These are phyloP conservation scores for Takifugu flavidus DNA, from an alignment of 2,113 vertebrate genomes.

Conservation along the genomic window DNA sequence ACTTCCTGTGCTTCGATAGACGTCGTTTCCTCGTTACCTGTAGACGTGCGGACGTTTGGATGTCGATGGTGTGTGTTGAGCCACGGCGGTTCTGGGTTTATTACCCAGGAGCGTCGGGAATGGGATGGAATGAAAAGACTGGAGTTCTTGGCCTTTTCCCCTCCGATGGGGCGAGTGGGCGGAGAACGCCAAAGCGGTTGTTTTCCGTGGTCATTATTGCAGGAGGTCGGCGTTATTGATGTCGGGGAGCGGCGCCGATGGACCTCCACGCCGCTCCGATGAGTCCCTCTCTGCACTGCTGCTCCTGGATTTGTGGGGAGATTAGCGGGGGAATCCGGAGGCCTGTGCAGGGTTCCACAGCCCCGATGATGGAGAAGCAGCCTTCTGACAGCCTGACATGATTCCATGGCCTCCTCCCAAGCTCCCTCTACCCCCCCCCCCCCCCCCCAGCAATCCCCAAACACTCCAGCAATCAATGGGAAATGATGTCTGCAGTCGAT, in stretches of 20 bases:
- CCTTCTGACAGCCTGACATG: slow-evolving; percentile 63
- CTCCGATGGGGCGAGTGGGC: slow-evolving; percentile 24
- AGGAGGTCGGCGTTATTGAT: slow-evolving; percentile 57
- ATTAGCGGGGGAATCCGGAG: slow-evolving; percentile 29
- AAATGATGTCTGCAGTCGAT: slow-evolving; percentile 80
- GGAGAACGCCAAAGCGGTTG: slow-evolving; percentile 46
- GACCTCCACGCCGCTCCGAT: slow-evolving; percentile 48
- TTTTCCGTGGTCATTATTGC: slow-evolving; percentile 50
- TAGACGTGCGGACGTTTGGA: too few species aligned
- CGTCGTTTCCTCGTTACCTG: too few species aligned
- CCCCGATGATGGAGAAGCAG: slow-evolving; percentile 54
- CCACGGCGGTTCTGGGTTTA: slow-evolving; percentile 42
- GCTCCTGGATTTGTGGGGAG: slow-evolving; percentile 45
- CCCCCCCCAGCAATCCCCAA: slow-evolving; percentile 73
- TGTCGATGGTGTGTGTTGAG: slow-evolving; percentile 11
- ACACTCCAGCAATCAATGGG: slow-evolving; percentile 79
- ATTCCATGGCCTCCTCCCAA: slow-evolving; percentile 71
- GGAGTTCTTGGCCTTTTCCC: slow-evolving; percentile 25
- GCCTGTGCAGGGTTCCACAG: slow-evolving; percentile 32
- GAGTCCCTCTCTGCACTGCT: slow-evolving; percentile 53
- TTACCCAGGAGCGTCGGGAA: slow-evolving; percentile 54
- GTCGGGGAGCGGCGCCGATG: slow-evolving; percentile 47
- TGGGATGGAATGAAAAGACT: slow-evolving; percentile 38
- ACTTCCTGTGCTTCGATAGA: too few species aligned
- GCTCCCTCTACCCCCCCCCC: slow-evolving; percentile 73